Percentiles rank a stretch among this genome's conserved stretches.
These are phyloP conservation scores for Copidosoma aretas DNA, from an alignment of 2,888 invertebrate species.

Conservation along the genomic window DNA sequence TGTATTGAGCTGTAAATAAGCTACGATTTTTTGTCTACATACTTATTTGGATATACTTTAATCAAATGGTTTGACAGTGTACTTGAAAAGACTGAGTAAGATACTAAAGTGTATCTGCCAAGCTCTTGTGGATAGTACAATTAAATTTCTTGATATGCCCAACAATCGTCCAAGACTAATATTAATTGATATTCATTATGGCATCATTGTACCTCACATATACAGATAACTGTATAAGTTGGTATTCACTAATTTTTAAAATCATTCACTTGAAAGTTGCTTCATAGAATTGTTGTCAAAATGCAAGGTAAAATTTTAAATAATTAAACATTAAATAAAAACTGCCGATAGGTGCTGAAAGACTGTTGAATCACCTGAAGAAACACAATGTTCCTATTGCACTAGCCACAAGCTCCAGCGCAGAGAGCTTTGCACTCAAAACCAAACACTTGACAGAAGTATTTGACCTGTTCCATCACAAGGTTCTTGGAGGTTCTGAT, in stretches of 20 bases:
- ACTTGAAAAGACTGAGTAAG: too few relatives aligned
- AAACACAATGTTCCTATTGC: slow-evolving; percentile 71
- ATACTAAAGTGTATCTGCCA: too few relatives aligned
- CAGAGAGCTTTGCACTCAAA: slow-evolving; percentile 67
- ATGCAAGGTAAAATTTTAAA: not conserved
- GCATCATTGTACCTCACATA: too few relatives aligned
- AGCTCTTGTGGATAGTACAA: too few relatives aligned
- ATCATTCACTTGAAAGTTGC: slow-evolving; percentile 19
- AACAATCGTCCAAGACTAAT: too few relatives aligned
- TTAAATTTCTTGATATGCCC: too few relatives aligned
- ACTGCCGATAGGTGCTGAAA: slow-evolving; percentile 64
- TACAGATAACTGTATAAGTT: slow-evolving; percentile 13
- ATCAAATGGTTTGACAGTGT: too few relatives aligned
- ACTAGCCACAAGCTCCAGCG: slow-evolving; percentile 73
- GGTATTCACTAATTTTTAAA: slow-evolving; percentile 5
- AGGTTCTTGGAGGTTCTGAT: slow-evolving; percentile 71
- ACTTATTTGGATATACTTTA: slow-evolving; percentile 20
- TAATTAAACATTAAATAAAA: not conserved
- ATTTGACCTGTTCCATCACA: slow-evolving; percentile 66
- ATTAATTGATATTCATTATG: too few relatives aligned
- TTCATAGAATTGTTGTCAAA: slow-evolving; percentile 18
- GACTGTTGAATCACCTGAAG: slow-evolving; percentile 69
- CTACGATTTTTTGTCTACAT: too few relatives aligned
- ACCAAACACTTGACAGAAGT: slow-evolving; percentile 64
- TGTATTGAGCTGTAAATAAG: too few relatives aligned